Conservation (phyloP, 1,140 invertebrate species). For the Anoplophora glabripennis region DNA sequence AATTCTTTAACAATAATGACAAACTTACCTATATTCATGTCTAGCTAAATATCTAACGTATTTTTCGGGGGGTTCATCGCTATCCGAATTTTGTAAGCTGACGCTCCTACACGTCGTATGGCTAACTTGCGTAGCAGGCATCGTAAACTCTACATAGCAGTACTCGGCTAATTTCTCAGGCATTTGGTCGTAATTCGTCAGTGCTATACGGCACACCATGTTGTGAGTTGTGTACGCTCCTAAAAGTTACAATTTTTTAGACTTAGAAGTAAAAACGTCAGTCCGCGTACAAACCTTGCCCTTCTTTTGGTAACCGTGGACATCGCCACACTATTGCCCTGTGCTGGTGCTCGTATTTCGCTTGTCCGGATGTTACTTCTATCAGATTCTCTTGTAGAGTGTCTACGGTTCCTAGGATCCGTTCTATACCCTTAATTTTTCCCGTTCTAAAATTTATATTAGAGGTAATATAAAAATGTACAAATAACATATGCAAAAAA, state of each 20-base stretch:
- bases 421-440: conserved; percentile 91
- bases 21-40: conserved; percentile 85
- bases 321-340: conserved; percentile 97
- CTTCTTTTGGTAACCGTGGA: conserved; percentile 91
- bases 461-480: not conserved
- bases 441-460: conserved; percentile 63
- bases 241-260: conserved; percentile 51
- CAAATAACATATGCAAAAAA: too few relatives aligned
- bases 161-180: conserved; percentile 87
- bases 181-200: conserved; percentile 96
- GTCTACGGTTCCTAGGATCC: conserved; percentile 89
- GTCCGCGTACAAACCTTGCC: conserved; percentile 76
- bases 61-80: conserved; percentile 95
- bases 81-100: conserved; percentile 83
- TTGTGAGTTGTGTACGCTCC: conserved; percentile 96
- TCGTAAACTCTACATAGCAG: conserved; percentile 94
- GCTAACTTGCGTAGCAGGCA: conserved; percentile 96
- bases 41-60: conserved; percentile 96
- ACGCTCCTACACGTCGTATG: conserved; percentile 96
- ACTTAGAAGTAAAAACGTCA: not conserved
- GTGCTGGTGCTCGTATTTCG: conserved; percentile 99
- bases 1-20: conserved; percentile 2
- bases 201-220: conserved; percentile 86
- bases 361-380: conserved; percentile 95
- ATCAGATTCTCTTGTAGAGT: conserved; percentile 90